These are phyloP conservation scores for Lathamus discolor DNA, from an alignment of 2,113 vertebrate species.

Conservation along the genomic window DNA sequence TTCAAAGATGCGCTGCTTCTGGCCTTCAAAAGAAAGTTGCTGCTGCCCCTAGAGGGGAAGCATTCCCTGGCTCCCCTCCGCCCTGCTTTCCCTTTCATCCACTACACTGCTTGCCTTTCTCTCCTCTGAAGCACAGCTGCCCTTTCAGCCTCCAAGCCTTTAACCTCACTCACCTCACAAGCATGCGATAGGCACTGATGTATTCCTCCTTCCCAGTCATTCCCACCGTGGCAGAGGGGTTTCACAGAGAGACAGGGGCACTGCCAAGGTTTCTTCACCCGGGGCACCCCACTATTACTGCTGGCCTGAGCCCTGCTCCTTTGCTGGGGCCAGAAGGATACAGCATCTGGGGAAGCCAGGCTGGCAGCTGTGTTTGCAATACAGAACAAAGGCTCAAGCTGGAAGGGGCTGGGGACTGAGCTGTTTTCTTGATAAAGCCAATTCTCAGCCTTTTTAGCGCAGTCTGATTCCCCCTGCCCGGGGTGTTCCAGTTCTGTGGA, in stretches of 20 bases:
- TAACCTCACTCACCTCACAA: background rate
- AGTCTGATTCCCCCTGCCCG: background rate
- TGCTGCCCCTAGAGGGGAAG: constrained; percentile 19
- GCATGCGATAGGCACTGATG: accelerated
- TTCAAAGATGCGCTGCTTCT: background rate
- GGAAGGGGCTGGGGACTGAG: background rate
- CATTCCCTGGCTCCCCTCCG: background rate
- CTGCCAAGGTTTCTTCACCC: accelerated
- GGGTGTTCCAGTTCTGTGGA: background rate
- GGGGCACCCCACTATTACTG: background rate
- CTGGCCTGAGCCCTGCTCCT: background rate
- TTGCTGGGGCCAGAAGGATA: background rate
- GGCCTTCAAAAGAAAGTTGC: constrained; percentile 2
- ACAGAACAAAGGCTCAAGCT: background rate
- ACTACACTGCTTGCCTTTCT: accelerated
- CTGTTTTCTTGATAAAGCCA: background rate
- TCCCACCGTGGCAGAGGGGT: background rate
- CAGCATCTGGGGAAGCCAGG: background rate
- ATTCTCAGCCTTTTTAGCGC: background rate
- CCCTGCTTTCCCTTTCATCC: background rate
- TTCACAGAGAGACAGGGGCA: background rate
- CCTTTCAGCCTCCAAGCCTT: background rate
- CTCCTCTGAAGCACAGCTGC: background rate
- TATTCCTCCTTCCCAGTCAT: accelerated
- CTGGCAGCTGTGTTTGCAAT: background rate